phyloP scores from a whole-genome alignment of 2,888 invertebrate genomes.

The Tinea pellionella region DNA sequence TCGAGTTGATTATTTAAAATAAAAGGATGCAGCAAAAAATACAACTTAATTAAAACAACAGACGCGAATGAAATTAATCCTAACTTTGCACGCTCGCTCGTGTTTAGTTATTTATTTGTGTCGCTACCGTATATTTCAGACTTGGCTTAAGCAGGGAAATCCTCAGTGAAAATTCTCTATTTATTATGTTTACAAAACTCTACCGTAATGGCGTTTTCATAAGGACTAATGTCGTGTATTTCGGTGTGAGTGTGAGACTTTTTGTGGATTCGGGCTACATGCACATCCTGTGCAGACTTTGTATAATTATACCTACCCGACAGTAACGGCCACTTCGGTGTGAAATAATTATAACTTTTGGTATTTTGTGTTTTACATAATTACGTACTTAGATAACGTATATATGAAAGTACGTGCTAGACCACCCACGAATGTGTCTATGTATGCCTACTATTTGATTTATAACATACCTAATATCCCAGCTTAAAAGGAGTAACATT shows the following conservation, averaged over 20 bases:
- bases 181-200: slow-evolving; percentile 20
- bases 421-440: not conserved
- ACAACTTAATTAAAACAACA: slow-evolving; percentile 49
- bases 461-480: too few species aligned
- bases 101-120: slow-evolving; percentile 50
- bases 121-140: slow-evolving; percentile 44
- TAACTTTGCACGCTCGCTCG: slow-evolving; percentile 37
- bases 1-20: not conserved
- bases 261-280: slow-evolving; percentile 27
- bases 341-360: not conserved
- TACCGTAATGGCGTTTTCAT: slow-evolving; percentile 21
- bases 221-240: slow-evolving; percentile 24
- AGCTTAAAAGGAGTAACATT: too few species aligned
- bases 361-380: not conserved
- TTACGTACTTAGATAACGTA: not conserved
- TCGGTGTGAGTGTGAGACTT: slow-evolving; percentile 24
- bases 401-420: not conserved
- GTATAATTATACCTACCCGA: slow-evolving; percentile 36
- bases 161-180: slow-evolving; percentile 35
- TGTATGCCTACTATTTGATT: not conserved
- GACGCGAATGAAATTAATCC: slow-evolving; percentile 43
- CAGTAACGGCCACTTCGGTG: not conserved
- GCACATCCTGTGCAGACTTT: slow-evolving; percentile 44
- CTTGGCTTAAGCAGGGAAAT: slow-evolving; percentile 45
- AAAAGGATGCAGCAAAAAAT: not conserved